A percentile compares a stretch with the other conserved stretches of the same genome.
phyloP scores from a whole-genome alignment of 2,113 vertebrate genomes.

The Lagopus muta region DNA sequence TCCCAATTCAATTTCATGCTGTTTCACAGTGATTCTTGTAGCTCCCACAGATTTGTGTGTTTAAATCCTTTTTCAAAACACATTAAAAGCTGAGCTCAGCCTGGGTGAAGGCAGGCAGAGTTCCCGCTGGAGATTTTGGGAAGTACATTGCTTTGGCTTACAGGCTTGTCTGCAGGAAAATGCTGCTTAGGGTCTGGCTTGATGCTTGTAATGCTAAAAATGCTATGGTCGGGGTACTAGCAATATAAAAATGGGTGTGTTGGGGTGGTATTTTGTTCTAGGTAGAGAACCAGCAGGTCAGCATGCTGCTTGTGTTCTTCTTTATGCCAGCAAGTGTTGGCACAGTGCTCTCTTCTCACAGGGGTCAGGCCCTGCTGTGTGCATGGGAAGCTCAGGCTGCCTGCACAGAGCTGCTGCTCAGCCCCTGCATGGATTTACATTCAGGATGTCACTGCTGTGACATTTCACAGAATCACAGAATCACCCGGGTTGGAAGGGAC shows the following conservation, averaged over 20 bases:
- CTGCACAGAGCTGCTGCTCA: background rate
- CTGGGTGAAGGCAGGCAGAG: background rate
- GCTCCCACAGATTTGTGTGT: background rate
- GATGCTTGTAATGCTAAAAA: background rate
- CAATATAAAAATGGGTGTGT: background rate
- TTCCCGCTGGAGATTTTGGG: background rate
- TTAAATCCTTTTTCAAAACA: background rate
- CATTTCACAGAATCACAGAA: no score
- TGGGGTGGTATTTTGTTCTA: background rate
- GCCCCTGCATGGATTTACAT: background rate
- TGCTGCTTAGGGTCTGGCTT: background rate
- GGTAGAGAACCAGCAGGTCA: background rate
- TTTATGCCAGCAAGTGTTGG: background rate
- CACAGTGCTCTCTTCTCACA: background rate
- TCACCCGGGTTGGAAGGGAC: no score
- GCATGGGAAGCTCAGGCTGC: background rate
- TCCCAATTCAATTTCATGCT: background rate
- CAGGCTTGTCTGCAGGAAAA: background rate
- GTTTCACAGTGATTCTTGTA: background rate
- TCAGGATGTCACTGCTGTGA: background rate
- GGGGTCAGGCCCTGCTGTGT: rapidly evolving
- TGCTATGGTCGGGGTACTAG: background rate
- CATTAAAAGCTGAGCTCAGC: background rate
- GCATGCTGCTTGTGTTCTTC: background rate
- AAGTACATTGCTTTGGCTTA: background rate